Percentiles rank a stretch among this genome's conserved stretches.
These are phyloP conservation scores for Campylorhamphus procurvoides DNA, from an alignment of 2,113 vertebrate genomes.

Conservation along the genomic window DNA sequence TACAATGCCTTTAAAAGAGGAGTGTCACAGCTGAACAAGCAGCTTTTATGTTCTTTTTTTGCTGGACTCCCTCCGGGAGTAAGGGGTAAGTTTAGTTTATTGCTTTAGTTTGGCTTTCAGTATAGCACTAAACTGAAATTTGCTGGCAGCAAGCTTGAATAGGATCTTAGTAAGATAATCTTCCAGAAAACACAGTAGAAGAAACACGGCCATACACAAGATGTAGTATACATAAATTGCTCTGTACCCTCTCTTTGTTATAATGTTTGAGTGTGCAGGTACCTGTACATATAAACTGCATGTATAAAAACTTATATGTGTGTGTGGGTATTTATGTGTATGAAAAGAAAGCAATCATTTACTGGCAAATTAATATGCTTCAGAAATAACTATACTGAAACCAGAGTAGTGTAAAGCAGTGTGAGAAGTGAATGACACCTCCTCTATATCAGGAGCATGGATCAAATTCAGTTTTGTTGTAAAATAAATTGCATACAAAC, in stretches of 20 bases:
- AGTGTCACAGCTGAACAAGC: constrained; percentile 42
- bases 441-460: not conserved
- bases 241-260: not conserved
- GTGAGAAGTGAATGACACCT: not conserved
- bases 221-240: not conserved
- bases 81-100: constrained; percentile 31
- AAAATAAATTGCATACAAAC: not conserved
- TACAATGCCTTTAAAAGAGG: constrained; percentile 25
- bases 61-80: not conserved
- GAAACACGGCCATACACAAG: not conserved
- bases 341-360: not conserved
- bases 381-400: not conserved
- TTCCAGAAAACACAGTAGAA: not conserved
- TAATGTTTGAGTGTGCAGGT: not conserved
- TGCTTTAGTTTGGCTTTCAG: constrained; percentile 22
- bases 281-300: not conserved
- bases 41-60: constrained; percentile 25
- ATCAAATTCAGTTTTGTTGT: not conserved
- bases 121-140: constrained; percentile 6
- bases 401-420: not conserved
- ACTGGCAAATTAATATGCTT: not conserved
- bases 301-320: not conserved
- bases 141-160: constrained; percentile 10
- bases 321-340: not conserved
- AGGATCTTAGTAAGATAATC: not conserved